Evolutionary conservation across 2,113 vertebrate species (phyloP).

Genomic region (Casuarius casuarius): DNA sequence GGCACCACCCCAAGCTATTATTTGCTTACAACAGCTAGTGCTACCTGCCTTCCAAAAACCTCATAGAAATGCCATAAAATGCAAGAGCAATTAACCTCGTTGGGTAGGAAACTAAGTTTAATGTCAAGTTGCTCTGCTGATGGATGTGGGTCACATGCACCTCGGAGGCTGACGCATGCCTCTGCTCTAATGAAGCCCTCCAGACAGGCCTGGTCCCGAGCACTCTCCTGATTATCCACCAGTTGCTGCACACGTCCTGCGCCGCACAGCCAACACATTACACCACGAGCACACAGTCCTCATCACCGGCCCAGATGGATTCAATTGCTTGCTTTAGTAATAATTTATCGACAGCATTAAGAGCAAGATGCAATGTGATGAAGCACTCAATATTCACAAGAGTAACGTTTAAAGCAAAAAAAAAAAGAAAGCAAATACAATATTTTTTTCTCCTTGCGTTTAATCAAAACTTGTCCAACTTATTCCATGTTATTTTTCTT

Average conservation of each 20-base stretch:
- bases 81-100: background rate
- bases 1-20: background rate
- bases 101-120: background rate
- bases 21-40: conserved; percentile 8
- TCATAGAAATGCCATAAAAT: background rate
- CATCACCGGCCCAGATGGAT: background rate
- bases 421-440: background rate
- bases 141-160: background rate
- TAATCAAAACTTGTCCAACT: background rate
- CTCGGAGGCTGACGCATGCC: background rate
- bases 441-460: background rate
- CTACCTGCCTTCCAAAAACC: background rate
- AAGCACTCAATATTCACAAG: background rate
- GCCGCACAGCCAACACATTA: background rate
- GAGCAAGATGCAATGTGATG: background rate
- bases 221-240: background rate
- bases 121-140: background rate
- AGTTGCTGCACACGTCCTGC: background rate
- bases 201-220: background rate
- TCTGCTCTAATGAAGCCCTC: background rate
- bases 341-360: background rate
- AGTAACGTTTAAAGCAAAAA: background rate
- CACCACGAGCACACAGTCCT: background rate
- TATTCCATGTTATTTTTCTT: background rate
- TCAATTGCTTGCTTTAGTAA: background rate